Percentiles rank a stretch among this genome's conserved stretches.
Evolutionary conservation across 2,888 invertebrate species (phyloP).

Genomic region (Eupithecia exiguata): DNA sequence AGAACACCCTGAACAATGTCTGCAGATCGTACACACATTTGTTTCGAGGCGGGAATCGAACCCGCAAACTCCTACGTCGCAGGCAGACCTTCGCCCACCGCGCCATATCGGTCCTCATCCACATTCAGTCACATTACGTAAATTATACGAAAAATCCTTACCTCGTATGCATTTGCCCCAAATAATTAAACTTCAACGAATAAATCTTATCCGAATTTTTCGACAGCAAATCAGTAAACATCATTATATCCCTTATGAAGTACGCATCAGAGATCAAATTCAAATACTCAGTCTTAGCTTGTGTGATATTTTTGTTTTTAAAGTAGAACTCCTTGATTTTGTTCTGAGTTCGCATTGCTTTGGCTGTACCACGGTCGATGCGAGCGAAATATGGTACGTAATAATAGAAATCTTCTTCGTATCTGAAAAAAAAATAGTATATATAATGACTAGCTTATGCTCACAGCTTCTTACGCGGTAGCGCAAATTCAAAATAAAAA

Average conservation of each 20-base stretch:
- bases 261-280: conserved; percentile 62
- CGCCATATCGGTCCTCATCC: no score
- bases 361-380: conserved; percentile 46
- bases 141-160: neutral
- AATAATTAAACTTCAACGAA: conserved; percentile 63
- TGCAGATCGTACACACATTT: no score
- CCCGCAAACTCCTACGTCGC: no score
- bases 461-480: no score
- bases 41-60: no score
- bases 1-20: no score
- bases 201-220: conserved; percentile 54
- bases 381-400: conserved; percentile 61
- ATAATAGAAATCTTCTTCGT: conserved; percentile 58
- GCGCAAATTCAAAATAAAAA: no score
- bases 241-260: conserved; percentile 60
- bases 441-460: no score
- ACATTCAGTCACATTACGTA: no score
- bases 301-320: conserved; percentile 47
- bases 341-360: conserved; percentile 48
- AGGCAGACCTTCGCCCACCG: no score
- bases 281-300: conserved; percentile 56
- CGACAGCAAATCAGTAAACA: conserved; percentile 56
- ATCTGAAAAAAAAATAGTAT: conserved; percentile 32
- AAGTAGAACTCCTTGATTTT: conserved; percentile 63
- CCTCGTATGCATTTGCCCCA: conserved; percentile 66